These are phyloP conservation scores for Drosophila varians DNA, from an alignment of 1,140 invertebrate species.

Conservation along the genomic window DNA sequence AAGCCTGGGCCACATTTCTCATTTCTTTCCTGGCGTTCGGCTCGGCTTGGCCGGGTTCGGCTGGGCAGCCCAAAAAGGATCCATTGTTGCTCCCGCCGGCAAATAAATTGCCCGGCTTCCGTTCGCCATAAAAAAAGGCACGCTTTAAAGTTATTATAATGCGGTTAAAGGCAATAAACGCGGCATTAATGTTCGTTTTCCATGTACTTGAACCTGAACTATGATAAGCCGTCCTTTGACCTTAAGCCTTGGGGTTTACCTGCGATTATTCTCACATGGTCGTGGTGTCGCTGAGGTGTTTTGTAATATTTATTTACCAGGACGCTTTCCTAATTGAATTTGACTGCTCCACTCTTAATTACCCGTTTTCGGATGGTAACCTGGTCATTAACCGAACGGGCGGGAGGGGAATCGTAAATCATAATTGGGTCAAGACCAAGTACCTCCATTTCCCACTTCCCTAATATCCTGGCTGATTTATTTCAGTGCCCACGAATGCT, in stretches of 20 bases:
- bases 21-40: constrained; percentile 55
- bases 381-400: neutral
- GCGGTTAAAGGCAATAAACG: constrained; percentile 79
- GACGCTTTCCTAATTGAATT: constrained; percentile 26
- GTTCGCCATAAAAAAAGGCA: constrained; percentile 65
- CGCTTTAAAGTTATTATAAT: constrained; percentile 81
- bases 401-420: constrained; percentile 13
- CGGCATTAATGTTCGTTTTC: constrained; percentile 66
- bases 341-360: neutral
- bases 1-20: constrained; percentile 75
- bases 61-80: neutral
- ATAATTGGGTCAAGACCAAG: constrained; percentile 38
- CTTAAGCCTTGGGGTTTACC: constrained; percentile 7
- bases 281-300: constrained; percentile 25
- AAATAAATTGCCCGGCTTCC: constrained; percentile 76
- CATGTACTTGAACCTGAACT: constrained; percentile 63
- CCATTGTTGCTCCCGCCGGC: constrained; percentile 65
- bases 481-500: constrained; percentile 62
- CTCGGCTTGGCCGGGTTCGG: constrained; percentile 1
- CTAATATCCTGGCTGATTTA: constrained; percentile 57
- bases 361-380: neutral
- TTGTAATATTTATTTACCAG: constrained; percentile 12
- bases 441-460: neutral
- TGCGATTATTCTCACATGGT: constrained; percentile 12
- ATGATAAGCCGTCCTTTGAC: constrained; percentile 20